Base-by-base conservation (phyloP, 2,797 vertebrate species). In the Leptatherina wallacei region DNA sequence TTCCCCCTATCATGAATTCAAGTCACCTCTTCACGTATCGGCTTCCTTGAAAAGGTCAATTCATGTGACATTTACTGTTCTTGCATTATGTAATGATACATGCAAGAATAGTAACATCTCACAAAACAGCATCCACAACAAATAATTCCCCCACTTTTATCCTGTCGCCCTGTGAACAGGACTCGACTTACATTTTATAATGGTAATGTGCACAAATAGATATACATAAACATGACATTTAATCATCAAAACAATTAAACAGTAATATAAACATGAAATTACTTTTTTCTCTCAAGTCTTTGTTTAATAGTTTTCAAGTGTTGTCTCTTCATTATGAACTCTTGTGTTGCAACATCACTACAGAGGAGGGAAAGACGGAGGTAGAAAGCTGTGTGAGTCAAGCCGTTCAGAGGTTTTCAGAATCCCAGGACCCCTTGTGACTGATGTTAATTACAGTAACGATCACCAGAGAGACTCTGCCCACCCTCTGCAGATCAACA, bases 361-460 rank as follows among this genome's bases (percentile, higher is more conserved):
- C 63, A 70, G 65, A 80, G 63, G 33, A 74, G 47, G 49, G 44
- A 8, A 33, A 76, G 60, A 62, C 20, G 38, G 69, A 51, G 65
- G 67, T 0, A 30, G 56, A 66, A 38, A 66, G 52, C 73, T 22
- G 36, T 22, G 74, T 35, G 71, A 75, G 75, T 64, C 81, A 68
- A 65, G 36, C 40, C 2, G 61, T 61, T 73, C 68, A 61, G 79
- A 88, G 77, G 80, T 78, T 80, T 85, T 78, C 78, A 81, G 35
- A 68, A 84, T 84, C 79, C 77, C 82, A 82, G 84, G 82, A 84
- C 71, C 80, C 47, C 56, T 72, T 47, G 62, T 73, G 77, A 84
- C 72, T 77, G 80, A 88, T 83, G 86, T 85, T 91, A 88, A 93
- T 90, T 88, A 93, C 81, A 65, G 65, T 88, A 91, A 90, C 69